Base-by-base conservation (phyloP, 2,888 invertebrate species). In the Stomorhina lunata region DNA sequence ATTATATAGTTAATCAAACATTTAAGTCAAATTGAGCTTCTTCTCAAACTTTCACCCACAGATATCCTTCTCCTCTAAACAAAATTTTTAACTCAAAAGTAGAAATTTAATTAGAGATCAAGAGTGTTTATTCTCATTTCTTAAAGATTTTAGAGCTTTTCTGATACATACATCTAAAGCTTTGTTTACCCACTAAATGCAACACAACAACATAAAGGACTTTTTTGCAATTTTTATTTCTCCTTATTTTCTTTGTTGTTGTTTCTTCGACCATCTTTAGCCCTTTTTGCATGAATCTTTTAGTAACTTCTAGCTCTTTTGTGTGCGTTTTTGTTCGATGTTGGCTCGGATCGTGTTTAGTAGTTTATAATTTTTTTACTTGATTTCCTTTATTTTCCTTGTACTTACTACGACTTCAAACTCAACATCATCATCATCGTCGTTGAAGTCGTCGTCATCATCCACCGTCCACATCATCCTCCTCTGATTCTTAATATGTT, bases 181-280 rank as follows among this genome's bases (percentile, higher is more conserved):
- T 25, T 55, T 40, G 43, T 12, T 6, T n/a, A n/a, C 43, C 6
- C 12, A 43, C n/a, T 15, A 15, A 43, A 43, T 10, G 15, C 40
- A 40, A 43, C n/a, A 43, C n/a, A 43, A 43, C n/a, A n/a, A 17
- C 61, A 84, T n/a, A 86, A 86, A 89, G 89, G 88, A 89, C 87
- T n/a, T 40, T 40, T 25, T 69, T 50, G 22, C 59, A 25, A 72
- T 37, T 17, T 80, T 63, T 45, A 34, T 9, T 63, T 76, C 40
- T 61, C n/a, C 68, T 69, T 32, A 15, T 53, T 77, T 75, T 43
- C 12, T 55, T 40, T 55, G 9, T 29, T 29, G 25, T 27, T 15
- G 25, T 61, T 10, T 20, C 15, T 17, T 48, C 29, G 34, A 45
- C 57, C 69, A 32, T 75, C 20, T 72, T n/a, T n/a, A n/a, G 40